A percentile compares a stretch with the other conserved stretches of the same genome.
phyloP scores from a whole-genome alignment of 2,113 vertebrate species.

The Chionodraco myersi region DNA sequence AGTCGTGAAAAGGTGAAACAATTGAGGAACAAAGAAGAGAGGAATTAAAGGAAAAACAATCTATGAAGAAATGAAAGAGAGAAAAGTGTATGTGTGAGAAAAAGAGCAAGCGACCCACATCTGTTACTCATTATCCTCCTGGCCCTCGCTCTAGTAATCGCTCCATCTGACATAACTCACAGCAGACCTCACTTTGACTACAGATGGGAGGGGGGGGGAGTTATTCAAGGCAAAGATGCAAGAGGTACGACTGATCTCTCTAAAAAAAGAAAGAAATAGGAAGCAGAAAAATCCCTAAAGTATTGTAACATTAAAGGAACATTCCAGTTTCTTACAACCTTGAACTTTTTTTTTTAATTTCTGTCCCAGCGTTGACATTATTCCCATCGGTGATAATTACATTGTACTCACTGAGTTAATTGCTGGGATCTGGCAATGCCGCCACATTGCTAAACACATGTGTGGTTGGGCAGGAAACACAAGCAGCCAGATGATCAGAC shows the following conservation, averaged over 20 bases:
- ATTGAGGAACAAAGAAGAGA: slow-evolving; percentile 24
- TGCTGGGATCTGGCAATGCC: slow-evolving; percentile 49
- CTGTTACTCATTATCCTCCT: slow-evolving; percentile 92
- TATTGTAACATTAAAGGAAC: background rate
- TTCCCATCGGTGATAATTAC: slow-evolving; percentile 10
- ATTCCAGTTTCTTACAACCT: background rate
- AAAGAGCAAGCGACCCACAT: slow-evolving; percentile 85
- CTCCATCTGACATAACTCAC: slow-evolving; percentile 94
- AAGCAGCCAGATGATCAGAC: slow-evolving; percentile 34
- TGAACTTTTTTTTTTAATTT: background rate
- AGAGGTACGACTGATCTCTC: slow-evolving; percentile 54
- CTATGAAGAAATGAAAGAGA: slow-evolving; percentile 43
- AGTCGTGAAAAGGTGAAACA: background rate
- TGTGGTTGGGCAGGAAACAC: slow-evolving; percentile 38
- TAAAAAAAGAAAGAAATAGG: background rate
- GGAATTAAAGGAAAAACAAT: slow-evolving; percentile 16
- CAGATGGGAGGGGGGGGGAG: slow-evolving; percentile 81
- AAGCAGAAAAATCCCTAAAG: background rate
- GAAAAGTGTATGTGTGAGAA: slow-evolving; percentile 52
- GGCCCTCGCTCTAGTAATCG: slow-evolving; percentile 88
- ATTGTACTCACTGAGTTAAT: slow-evolving; percentile 45
- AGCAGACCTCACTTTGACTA: slow-evolving; percentile 88
- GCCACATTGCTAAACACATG: slow-evolving; percentile 39
- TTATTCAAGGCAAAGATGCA: slow-evolving; percentile 84
- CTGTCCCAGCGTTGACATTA: background rate